Conservation (phyloP, 2,888 invertebrate genomes). For the Protodeltote pygarga region DNA sequence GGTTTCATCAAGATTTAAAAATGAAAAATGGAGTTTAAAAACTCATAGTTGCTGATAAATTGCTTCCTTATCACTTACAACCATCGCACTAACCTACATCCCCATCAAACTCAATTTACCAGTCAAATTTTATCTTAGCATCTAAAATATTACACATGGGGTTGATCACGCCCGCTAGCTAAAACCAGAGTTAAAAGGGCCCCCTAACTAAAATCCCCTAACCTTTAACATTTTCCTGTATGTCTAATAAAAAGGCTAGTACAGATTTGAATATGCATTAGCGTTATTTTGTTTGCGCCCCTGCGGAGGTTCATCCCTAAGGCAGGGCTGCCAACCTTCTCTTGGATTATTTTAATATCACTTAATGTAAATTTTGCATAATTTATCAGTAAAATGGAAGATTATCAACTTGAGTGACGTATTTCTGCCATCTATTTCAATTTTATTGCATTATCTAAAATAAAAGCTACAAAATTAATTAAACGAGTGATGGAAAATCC, state of each 20-base stretch:
- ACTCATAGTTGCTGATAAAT: conserved; percentile 10
- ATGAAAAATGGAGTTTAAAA: neutral
- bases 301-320: conserved; percentile 19
- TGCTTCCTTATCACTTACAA: conserved; percentile 11
- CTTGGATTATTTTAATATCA: conserved; percentile 28
- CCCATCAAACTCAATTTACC: conserved; percentile 40
- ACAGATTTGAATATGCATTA: conserved; percentile 55
- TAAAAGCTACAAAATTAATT: too few relatives aligned
- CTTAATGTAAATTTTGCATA: too few relatives aligned
- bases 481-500: too few relatives aligned
- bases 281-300: conserved; percentile 47
- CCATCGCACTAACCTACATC: conserved; percentile 31
- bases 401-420: too few relatives aligned
- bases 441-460: too few relatives aligned
- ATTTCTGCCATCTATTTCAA: too few relatives aligned
- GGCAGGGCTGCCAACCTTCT: conserved; percentile 33
- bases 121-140: conserved; percentile 50
- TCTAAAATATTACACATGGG: conserved; percentile 49
- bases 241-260: conserved; percentile 48
- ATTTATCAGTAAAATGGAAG: too few relatives aligned
- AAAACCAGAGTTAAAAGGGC: conserved; percentile 38
- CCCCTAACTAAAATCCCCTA: conserved; percentile 29
- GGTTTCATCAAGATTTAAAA: neutral
- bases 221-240: conserved; percentile 46
- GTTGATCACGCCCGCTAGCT: conserved; percentile 29